Conservation (phyloP, 2,113 vertebrate genomes). For the Variabilichromis moorii region DNA sequence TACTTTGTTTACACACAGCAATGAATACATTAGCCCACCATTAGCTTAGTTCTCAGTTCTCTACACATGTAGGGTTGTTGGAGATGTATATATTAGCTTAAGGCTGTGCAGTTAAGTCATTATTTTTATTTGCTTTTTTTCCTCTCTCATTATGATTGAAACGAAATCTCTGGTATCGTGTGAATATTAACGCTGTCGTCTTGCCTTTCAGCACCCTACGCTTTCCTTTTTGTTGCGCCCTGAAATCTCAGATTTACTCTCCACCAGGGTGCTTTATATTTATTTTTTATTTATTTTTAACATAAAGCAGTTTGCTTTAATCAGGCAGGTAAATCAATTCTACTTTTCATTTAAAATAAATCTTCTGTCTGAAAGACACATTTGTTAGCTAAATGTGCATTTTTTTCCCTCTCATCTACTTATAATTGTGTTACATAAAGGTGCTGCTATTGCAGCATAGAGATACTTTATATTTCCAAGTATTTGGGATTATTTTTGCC, state of each 20-base stretch:
- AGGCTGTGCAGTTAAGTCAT: background rate
- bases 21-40: background rate
- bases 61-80: rapidly evolving
- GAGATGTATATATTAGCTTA: background rate
- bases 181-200: rapidly evolving
- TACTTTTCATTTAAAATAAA: background rate
- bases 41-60: background rate
- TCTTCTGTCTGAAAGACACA: background rate
- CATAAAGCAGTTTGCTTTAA: background rate
- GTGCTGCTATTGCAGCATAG: background rate
- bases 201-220: background rate
- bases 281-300: background rate
- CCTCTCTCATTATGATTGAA: background rate
- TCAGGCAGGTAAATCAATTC: background rate
- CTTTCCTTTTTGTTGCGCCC: background rate
- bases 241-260: background rate
- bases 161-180: rapidly evolving
- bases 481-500: background rate
- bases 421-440: background rate
- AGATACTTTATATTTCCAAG: background rate
- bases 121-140: background rate
- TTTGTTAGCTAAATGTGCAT: background rate
- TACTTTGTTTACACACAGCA: background rate
- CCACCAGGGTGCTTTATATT: background rate
- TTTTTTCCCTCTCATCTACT: background rate